Percentiles rank a stretch among this genome's conserved stretches.
Conservation (phyloP, 2,113 vertebrate genomes). For the Balaeniceps rex region DNA sequence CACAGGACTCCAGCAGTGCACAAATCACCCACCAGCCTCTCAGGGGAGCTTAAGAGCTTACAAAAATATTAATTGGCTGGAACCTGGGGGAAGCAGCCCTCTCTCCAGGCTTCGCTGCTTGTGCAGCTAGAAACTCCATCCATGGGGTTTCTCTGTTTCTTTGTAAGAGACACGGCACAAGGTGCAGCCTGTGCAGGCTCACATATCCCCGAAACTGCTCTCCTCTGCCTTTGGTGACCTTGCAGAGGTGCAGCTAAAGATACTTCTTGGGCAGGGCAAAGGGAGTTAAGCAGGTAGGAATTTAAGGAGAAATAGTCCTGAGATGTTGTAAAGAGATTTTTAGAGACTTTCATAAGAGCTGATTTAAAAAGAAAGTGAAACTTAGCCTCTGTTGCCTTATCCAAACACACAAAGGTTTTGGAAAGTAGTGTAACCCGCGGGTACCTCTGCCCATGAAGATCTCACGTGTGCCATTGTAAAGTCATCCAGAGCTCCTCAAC, state of each 20-base stretch:
- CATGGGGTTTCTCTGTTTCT: not conserved
- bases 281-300: not conserved
- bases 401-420: not conserved
- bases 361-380: not conserved
- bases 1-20: not conserved
- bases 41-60: not conserved
- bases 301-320: not conserved
- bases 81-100: not conserved
- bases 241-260: not conserved
- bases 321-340: not conserved
- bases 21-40: not conserved
- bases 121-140: not conserved
- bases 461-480: fast-evolving
- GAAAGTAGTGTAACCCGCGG: not conserved
- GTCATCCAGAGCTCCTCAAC: not conserved
- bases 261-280: not conserved
- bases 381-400: not conserved
- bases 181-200: not conserved
- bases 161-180: not conserved
- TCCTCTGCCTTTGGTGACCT: not conserved
- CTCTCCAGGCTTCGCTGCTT: not conserved
- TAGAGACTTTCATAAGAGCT: not conserved
- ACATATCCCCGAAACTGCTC: not conserved
- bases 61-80: not conserved
- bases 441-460: not conserved